A percentile compares a stretch with the other conserved stretches of the same genome.
phyloP scores from a whole-genome alignment of 2,797 vertebrate species.

The Leptoclinus maculatus region DNA sequence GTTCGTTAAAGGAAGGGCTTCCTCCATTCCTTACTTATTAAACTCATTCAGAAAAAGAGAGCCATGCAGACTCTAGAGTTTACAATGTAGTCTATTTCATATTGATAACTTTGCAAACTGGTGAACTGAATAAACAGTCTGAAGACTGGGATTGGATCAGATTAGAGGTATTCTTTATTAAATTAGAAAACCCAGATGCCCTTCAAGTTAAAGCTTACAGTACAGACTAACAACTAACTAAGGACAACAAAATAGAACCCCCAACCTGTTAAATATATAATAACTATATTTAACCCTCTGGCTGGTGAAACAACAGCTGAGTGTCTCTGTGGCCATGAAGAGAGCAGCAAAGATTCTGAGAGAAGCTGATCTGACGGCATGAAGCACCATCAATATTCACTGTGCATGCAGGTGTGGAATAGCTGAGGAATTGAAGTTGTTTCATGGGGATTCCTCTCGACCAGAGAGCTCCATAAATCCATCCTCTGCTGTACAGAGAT shows the following conservation, averaged over 20 bases:
- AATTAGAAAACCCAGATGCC: background rate
- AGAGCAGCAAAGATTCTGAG: background rate
- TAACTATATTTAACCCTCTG: no score
- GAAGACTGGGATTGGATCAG: background rate
- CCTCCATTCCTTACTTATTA: background rate
- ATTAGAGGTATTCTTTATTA: background rate
- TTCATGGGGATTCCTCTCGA: constrained; percentile 25
- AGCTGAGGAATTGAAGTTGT: constrained; percentile 17
- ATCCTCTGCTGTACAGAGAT: constrained; percentile 31
- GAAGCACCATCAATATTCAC: constrained; percentile 25
- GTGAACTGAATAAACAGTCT: background rate
- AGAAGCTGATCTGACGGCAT: background rate
- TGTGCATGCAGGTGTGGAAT: background rate
- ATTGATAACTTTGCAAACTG: background rate
- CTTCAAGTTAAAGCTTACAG: background rate
- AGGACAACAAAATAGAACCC: background rate
- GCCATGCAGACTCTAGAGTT: background rate
- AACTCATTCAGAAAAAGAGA: background rate
- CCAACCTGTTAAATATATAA: no score
- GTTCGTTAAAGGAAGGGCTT: background rate
- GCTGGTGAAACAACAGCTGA: no score
- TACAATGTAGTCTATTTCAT: background rate
- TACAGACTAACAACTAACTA: background rate
- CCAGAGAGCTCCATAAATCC: constrained; percentile 27
- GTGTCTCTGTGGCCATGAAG: background rate